phyloP scores from a whole-genome alignment of 2,888 invertebrate genomes.

The Spisula subtruncata region DNA sequence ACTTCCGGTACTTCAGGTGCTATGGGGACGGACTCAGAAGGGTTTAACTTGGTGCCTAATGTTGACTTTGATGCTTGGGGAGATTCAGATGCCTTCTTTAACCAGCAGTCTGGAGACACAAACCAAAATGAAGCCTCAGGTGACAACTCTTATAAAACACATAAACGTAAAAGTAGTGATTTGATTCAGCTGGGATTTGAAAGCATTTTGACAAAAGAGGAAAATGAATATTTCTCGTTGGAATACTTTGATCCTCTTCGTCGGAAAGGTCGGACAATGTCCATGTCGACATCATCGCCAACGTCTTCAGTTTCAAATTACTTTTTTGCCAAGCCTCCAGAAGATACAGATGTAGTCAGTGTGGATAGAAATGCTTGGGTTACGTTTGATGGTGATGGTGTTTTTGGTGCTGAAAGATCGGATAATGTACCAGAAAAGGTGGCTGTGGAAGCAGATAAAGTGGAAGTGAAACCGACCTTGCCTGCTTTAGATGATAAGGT shows the following conservation, averaged over 20 bases:
- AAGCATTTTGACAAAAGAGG: conserved; percentile 69
- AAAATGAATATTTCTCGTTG: conserved; percentile 83
- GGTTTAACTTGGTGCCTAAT: conserved; percentile 67
- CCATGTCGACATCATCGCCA: conserved; percentile 67
- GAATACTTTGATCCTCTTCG: conserved; percentile 84
- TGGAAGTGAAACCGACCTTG: not conserved
- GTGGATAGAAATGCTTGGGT: conserved; percentile 67
- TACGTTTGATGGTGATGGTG: conserved; percentile 65
- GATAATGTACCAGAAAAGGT: conserved; percentile 23
- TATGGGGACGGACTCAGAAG: conserved; percentile 21
- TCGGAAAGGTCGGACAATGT: conserved; percentile 77
- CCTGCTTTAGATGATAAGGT: conserved; percentile 20
- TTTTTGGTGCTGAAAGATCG: conserved; percentile 17
- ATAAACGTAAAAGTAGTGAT: conserved; percentile 71
- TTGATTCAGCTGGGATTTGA: conserved; percentile 78
- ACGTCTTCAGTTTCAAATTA: conserved; percentile 52
- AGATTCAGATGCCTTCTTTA: conserved; percentile 48
- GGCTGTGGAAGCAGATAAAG: not conserved
- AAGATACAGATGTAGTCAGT: conserved; percentile 59
- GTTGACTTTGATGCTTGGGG: conserved; percentile 61
- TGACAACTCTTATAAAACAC: conserved; percentile 52
- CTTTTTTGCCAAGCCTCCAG: conserved; percentile 72
- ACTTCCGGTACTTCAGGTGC: no score
- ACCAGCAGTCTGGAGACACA: conserved; percentile 35
- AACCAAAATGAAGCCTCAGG: conserved; percentile 5